Evolutionary conservation across 2,797 vertebrate species (phyloP).

Genomic region (Halcyon chelicuti): DNA sequence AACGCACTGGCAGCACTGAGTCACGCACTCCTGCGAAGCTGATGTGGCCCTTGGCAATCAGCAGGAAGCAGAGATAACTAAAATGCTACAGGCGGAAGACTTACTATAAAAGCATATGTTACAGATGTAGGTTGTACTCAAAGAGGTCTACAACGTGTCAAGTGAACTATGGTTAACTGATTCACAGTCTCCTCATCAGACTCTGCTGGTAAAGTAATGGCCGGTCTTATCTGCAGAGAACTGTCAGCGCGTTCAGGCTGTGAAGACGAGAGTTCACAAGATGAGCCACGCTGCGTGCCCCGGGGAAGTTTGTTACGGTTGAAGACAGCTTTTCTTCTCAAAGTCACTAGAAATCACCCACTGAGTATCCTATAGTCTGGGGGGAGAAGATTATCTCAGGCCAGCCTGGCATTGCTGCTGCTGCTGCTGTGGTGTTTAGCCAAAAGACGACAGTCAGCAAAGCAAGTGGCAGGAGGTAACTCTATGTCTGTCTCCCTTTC

Average conservation of each 20-base stretch:
- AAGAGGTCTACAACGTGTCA: not conserved
- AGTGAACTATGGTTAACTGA: not conserved
- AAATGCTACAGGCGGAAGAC: not conserved
- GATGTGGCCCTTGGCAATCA: not conserved
- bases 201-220: not conserved
- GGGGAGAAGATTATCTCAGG: not conserved
- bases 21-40: not conserved
- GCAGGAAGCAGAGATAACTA: not conserved
- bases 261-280: not conserved
- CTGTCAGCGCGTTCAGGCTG: not conserved
- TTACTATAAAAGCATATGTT: not conserved
- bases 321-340: not conserved
- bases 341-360: not conserved
- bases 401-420: not conserved
- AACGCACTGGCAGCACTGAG: not conserved
- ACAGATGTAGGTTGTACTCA: not conserved
- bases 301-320: not conserved
- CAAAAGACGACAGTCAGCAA: not conserved
- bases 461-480: not conserved
- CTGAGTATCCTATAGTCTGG: accelerated
- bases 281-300: accelerated
- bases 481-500: not conserved
- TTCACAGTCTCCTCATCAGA: not conserved
- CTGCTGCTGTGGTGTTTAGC: not conserved
- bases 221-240: not conserved